Evolutionary conservation across 2,797 vertebrate genomes (phyloP).

Genomic region (Eremophila alpestris): DNA sequence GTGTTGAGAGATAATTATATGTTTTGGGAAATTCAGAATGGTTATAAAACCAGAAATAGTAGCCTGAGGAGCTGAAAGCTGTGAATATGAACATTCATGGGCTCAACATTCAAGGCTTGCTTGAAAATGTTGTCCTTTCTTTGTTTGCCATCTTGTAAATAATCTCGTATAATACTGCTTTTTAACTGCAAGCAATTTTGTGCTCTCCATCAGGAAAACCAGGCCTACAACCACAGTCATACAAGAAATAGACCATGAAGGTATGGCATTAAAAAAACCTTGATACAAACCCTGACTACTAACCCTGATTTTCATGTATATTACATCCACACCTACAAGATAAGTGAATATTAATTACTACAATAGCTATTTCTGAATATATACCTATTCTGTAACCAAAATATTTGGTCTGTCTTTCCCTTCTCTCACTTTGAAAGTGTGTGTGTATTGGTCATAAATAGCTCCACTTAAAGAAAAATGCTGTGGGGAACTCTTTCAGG

Average conservation of each 20-base stretch:
- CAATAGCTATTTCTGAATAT: background rate
- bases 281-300: background rate
- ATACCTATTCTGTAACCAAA: background rate
- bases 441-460: background rate
- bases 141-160: background rate
- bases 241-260: background rate
- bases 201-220: background rate
- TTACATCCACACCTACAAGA: background rate
- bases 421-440: background rate
- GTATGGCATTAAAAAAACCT: background rate
- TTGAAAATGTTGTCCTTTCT: background rate
- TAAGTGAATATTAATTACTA: background rate
- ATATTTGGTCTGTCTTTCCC: background rate
- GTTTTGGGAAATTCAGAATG: background rate
- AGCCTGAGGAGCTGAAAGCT: background rate
- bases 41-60: background rate
- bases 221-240: background rate
- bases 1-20: background rate
- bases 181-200: background rate
- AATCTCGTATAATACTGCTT: background rate
- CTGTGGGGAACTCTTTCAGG: background rate
- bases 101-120: background rate
- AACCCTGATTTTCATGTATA: background rate
- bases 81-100: background rate
- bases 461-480: background rate